phyloP scores from a whole-genome alignment of 1,140 invertebrate species.

The Pygmarrhopalites habei region DNA sequence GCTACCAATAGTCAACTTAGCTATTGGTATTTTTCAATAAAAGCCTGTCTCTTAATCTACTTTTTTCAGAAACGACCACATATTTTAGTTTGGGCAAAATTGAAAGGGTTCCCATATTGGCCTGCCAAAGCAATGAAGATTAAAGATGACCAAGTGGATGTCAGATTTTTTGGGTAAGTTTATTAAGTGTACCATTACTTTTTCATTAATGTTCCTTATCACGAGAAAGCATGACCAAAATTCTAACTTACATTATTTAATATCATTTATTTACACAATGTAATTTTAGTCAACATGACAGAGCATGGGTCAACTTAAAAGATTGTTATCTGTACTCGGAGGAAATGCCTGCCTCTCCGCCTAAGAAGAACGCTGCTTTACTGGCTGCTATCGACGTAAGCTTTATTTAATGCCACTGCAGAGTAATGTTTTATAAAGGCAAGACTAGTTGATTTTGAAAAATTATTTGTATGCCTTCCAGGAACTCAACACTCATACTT shows the following conservation, averaged over 20 bases:
- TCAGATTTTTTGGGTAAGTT: conserved; percentile 91
- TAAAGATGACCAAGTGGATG: conserved; percentile 67
- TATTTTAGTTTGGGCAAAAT: conserved; percentile 54
- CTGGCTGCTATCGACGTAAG: conserved; percentile 54
- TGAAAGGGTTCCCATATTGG: conserved; percentile 89
- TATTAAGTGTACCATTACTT: no score
- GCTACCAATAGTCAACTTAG: no score
- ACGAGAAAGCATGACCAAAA: no score
- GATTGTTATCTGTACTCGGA: conserved; percentile 75
- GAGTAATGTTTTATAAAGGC: no score
- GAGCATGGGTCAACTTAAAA: conserved; percentile 74
- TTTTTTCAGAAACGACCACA: conserved; percentile 68
- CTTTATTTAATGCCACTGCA: neutral
- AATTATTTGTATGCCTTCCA: conserved; percentile 11
- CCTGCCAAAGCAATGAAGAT: conserved; percentile 82
- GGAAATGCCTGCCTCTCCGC: conserved; percentile 53
- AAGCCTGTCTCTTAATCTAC: no score
- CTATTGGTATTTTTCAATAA: no score
- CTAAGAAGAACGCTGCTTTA: conserved; percentile 58
- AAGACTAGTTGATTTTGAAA: no score
- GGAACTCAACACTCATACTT: conserved; percentile 66
- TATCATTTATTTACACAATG: no score
- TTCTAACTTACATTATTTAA: no score
- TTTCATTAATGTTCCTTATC: no score
- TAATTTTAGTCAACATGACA: conserved; percentile 85